phyloP scores from a whole-genome alignment of 2,888 invertebrate species.

The Catocala nupta region DNA sequence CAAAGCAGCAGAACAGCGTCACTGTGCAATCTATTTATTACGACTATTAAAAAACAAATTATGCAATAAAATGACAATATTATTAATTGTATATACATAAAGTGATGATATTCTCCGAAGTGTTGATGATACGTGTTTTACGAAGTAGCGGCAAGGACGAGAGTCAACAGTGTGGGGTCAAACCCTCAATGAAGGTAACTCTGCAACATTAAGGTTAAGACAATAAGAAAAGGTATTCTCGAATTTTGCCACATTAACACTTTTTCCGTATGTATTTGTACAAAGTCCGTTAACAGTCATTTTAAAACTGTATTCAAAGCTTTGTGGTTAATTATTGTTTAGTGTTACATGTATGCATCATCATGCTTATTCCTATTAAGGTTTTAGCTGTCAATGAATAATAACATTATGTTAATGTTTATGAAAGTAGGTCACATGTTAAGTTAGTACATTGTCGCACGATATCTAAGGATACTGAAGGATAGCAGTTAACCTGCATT shows the following conservation, averaged over 20 bases:
- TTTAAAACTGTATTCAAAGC: constrained; percentile 8
- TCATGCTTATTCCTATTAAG: neutral
- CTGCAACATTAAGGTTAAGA: constrained; percentile 43
- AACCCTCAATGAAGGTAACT: constrained; percentile 12
- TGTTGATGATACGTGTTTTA: constrained; percentile 6
- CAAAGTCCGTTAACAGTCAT: constrained; percentile 46
- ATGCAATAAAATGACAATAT: constrained; percentile 16
- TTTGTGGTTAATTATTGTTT: constrained; percentile 2
- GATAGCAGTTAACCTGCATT: too few species aligned
- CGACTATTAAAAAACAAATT: constrained; percentile 12
- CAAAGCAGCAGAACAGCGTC: constrained; percentile 2
- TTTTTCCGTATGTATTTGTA: constrained; percentile 51
- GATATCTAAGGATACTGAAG: too few species aligned
- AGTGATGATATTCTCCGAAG: constrained; percentile 11
- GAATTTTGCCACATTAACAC: constrained; percentile 62
- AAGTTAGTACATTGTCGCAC: neutral
- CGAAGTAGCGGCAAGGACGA: constrained; percentile 22
- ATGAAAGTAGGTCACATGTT: constrained; percentile 1
- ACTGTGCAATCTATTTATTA: constrained; percentile 1
- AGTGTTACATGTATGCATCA: neutral
- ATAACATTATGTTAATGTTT: neutral
- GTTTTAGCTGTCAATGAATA: neutral
- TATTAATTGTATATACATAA: constrained; percentile 10
- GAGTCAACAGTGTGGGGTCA: constrained; percentile 26
- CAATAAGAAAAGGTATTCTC: constrained; percentile 46